phyloP scores from a whole-genome alignment of 2,797 vertebrate species.

The Typhlichthys eigenmanni region DNA sequence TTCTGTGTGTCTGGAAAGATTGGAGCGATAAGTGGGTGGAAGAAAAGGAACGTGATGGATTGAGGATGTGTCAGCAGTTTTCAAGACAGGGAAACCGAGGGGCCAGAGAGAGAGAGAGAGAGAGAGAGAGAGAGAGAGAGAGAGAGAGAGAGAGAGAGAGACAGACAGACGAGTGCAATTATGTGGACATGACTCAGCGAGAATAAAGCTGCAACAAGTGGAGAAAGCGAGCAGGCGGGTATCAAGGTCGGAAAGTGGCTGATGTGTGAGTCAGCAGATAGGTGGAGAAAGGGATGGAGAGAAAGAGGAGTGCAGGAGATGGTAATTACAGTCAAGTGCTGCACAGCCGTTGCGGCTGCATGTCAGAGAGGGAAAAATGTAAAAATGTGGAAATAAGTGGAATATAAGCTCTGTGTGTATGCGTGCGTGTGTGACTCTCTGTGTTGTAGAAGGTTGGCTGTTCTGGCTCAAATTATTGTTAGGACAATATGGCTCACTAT shows the following conservation, averaged over 20 bases:
- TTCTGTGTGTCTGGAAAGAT: constrained; percentile 29
- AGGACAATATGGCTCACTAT: background rate
- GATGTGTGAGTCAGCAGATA: constrained; percentile 63
- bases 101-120: constrained; percentile 46
- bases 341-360: constrained; percentile 24
- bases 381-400: constrained; percentile 22
- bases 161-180: constrained; percentile 49
- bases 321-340: constrained; percentile 29
- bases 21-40: constrained; percentile 46
- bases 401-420: background rate
- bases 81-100: constrained; percentile 10
- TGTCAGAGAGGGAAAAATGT: constrained; percentile 18
- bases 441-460: background rate
- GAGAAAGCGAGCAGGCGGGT: constrained; percentile 52
- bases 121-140: constrained; percentile 35
- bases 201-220: constrained; percentile 48
- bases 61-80: constrained; percentile 57
- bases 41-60: constrained; percentile 13
- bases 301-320: constrained; percentile 25
- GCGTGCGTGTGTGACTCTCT: too few species aligned
- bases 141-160: constrained; percentile 50
- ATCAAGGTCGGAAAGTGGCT: constrained; percentile 21
- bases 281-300: constrained; percentile 43
- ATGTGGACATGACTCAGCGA: constrained; percentile 66
- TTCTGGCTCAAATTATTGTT: background rate